Evolutionary conservation across 2,888 invertebrate species (phyloP).

Genomic region (Ophioninae sp.): DNA sequence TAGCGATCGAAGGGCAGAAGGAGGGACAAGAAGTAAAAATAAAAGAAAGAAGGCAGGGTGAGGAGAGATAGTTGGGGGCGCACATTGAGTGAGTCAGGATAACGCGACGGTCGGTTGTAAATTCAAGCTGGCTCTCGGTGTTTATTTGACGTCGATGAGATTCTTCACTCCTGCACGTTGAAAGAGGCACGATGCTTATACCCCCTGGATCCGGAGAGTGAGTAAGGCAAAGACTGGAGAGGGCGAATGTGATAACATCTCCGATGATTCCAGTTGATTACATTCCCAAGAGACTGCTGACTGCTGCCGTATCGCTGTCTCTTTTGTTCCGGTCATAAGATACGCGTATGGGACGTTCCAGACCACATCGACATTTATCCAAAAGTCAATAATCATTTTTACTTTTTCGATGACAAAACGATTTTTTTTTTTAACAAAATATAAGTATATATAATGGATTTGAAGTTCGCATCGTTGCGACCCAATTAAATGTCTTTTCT

Average conservation of each 20-base stretch:
- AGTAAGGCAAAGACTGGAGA: not conserved
- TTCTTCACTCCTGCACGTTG: slow-evolving; percentile 47
- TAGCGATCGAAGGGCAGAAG: not conserved
- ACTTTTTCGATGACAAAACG: not conserved
- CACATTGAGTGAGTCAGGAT: slow-evolving; percentile 26
- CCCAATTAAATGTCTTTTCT: too few relatives aligned
- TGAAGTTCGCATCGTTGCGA: too few relatives aligned
- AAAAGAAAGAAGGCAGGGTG: not conserved
- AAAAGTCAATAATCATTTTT: not conserved
- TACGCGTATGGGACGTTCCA: slow-evolving; percentile 3
- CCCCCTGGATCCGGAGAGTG: slow-evolving; percentile 23
- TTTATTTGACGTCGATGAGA: slow-evolving; percentile 62
- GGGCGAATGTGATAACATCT: slow-evolving; percentile 58
- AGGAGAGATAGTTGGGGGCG: not conserved
- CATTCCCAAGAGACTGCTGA: slow-evolving; percentile 61
- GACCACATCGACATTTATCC: not conserved
- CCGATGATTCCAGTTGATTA: slow-evolving; percentile 62
- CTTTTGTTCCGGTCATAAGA: slow-evolving; percentile 40
- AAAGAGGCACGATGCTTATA: slow-evolving; percentile 26
- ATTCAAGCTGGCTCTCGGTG: slow-evolving; percentile 61
- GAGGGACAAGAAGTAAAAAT: not conserved
- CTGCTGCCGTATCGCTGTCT: slow-evolving; percentile 55
- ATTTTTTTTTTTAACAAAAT: not conserved
- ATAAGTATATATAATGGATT: too few relatives aligned
- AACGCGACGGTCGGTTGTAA: slow-evolving; percentile 58